Evolutionary conservation across 2,888 invertebrate species (phyloP), one percentile per base, ranked within the genome.

Genomic region (Stenchaetothrips biformis): DNA sequence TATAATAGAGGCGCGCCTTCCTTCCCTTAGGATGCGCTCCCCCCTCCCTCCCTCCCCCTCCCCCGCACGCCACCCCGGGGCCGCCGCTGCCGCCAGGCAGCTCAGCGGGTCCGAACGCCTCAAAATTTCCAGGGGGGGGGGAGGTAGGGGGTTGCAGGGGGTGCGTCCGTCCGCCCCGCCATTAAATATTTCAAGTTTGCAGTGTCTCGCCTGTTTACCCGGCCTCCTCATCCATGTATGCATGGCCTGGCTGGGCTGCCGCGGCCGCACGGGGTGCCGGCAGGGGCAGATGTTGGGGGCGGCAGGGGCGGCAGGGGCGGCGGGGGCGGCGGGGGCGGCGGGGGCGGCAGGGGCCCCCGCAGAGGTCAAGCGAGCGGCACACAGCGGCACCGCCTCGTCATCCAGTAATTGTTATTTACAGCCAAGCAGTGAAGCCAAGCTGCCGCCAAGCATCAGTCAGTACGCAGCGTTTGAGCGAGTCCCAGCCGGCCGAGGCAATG

Each of bases 181-280:
- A 74, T 74, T 74, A 74, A 74, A 74, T 74, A 74, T 74, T 74
- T 74, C 67, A 74, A 25, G 67, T 74, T 74, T 74, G 67, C 67
- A 74, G 67, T 74, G 67, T 74, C 67, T 74, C 67, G 67, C 67
- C 67, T 74, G 67, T 74, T 74, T 74, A 74, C 67, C 25, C 67
- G 67, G 21, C 25, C 67, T 74, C 67, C 67, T 74, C 67, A 74
- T 74, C 67, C 67, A 74, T 74, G 67, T 74, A 74, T 74, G 67
- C 67, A 74, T 74, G 67, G 67, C 53, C 53, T 2, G 13, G 53
- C 53, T 9, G 6, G 53, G 53, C 13, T 16, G 18, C 59, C 59
- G 59, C 59, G 59, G 16, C 59, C 59, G 59, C 16, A 18, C 59
- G 59, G 13, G 59, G 18, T 59, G 59, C 18, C 13, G 59, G 59